Evolutionary conservation across 2,888 invertebrate genomes (phyloP).

Genomic region (Polydrusus tereticollis): DNA sequence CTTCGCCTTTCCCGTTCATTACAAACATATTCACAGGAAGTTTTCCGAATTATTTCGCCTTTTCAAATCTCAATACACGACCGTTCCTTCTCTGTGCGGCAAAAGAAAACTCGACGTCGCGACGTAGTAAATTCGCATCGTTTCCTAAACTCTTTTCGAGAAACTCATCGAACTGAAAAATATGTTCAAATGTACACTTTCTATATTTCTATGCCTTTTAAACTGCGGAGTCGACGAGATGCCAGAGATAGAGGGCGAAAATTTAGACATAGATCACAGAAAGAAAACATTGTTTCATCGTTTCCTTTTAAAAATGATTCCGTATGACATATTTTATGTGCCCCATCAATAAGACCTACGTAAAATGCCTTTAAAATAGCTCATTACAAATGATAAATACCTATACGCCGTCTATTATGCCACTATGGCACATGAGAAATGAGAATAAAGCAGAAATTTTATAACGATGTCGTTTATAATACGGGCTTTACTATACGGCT

Average conservation of each 20-base stretch:
- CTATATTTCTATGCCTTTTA: conserved; percentile 22
- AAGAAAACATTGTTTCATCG: too few relatives aligned
- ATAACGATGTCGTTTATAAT: conserved; percentile 45
- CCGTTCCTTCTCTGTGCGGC: conserved; percentile 22
- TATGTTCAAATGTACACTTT: conserved; percentile 58
- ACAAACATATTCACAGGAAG: conserved; percentile 20
- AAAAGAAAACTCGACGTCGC: conserved; percentile 24
- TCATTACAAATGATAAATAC: conserved; percentile 45
- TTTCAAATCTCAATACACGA: conserved; percentile 27
- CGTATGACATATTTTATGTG: not conserved
- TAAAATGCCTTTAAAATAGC: conserved; percentile 40
- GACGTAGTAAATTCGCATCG: conserved; percentile 40
- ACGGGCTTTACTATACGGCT: conserved; percentile 26
- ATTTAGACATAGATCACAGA: too few relatives aligned
- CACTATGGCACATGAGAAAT: conserved; percentile 33
- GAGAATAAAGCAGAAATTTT: conserved; percentile 39
- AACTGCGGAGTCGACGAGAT: conserved; percentile 20
- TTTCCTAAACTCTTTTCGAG: conserved; percentile 53
- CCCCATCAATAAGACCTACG: conserved; percentile 31
- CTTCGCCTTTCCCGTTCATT: not conserved
- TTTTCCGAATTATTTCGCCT: conserved; percentile 20
- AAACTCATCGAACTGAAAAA: conserved; percentile 56
- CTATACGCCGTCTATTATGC: conserved; percentile 18
- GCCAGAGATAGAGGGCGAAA: conserved; percentile 27
- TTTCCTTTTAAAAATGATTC: conserved; percentile 11